Evolutionary conservation across 2,888 invertebrate genomes (phyloP).

Genomic region (Polydrusus cervinus): DNA sequence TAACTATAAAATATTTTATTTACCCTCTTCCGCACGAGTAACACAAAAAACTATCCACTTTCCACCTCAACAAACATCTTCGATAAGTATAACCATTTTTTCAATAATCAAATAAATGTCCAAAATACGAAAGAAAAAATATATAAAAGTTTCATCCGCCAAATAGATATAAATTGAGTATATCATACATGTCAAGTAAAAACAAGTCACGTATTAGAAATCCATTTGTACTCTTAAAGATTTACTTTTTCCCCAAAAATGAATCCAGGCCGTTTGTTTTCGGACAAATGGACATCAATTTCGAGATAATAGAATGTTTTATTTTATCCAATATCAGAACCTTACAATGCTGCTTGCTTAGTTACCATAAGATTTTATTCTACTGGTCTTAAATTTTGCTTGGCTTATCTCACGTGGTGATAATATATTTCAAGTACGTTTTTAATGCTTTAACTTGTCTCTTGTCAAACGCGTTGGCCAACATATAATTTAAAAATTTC

Average conservation of each 20-base stretch:
- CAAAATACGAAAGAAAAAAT: background rate
- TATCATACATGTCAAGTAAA: slow-evolving; percentile 10
- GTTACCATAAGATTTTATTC: too few species aligned
- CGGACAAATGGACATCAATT: slow-evolving; percentile 1
- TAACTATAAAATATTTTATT: too few species aligned
- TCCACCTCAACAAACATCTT: too few species aligned
- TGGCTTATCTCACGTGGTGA: too few species aligned
- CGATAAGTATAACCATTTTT: too few species aligned
- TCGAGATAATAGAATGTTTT: background rate
- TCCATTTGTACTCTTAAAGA: slow-evolving; percentile 31
- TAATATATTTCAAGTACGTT: too few species aligned
- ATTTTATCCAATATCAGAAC: background rate
- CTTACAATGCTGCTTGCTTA: background rate
- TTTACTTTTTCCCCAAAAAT: background rate
- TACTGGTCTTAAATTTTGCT: too few species aligned
- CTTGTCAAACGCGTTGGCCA: too few species aligned
- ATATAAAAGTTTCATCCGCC: background rate
- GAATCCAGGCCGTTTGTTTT: slow-evolving; percentile 14
- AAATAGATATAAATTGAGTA: slow-evolving; percentile 14
- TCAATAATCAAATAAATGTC: background rate
- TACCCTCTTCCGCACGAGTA: too few species aligned
- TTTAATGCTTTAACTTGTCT: too few species aligned
- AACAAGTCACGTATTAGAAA: slow-evolving; percentile 42
- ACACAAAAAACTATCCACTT: too few species aligned
- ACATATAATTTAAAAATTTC: too few species aligned